Conservation (phyloP, 1,140 invertebrate genomes). For the Calliopsis andreniformis region DNA sequence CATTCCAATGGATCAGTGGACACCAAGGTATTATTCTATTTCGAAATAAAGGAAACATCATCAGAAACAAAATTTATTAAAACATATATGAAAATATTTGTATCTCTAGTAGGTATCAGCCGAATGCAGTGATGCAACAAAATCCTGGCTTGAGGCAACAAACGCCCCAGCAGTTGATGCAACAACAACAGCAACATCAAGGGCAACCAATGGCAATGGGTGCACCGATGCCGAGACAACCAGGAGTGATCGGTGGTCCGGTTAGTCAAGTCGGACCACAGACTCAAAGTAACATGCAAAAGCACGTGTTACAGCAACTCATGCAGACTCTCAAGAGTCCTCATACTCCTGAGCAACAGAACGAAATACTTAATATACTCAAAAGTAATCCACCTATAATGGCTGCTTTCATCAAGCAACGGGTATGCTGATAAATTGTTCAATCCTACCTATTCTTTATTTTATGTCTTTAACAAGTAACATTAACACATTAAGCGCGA, state of each 20-base stretch:
- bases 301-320: constrained; percentile 93
- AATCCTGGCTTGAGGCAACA: constrained; percentile 79
- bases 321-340: constrained; percentile 94
- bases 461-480: too few species aligned
- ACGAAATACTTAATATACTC: constrained; percentile 95
- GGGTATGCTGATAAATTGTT: constrained; percentile 81
- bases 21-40: constrained; percentile 77
- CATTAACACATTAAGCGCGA: too few species aligned
- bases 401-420: constrained; percentile 97
- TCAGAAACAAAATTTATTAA: background rate
- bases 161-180: constrained; percentile 78
- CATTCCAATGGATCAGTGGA: constrained; percentile 87
- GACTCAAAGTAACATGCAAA: constrained; percentile 81
- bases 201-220: constrained; percentile 77
- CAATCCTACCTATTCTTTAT: background rate
- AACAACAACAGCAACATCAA: constrained; percentile 79
- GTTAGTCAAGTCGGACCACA: constrained; percentile 78
- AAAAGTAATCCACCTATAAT: constrained; percentile 97
- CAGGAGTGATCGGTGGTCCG: constrained; percentile 78
- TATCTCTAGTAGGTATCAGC: constrained; percentile 69
- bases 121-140: constrained; percentile 78
- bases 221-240: constrained; percentile 78
- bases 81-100: background rate
- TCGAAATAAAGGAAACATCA: background rate
- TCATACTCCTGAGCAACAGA: constrained; percentile 94